These are phyloP conservation scores for Ditula angustiorana DNA, from an alignment of 2,888 invertebrate species.

Conservation along the genomic window DNA sequence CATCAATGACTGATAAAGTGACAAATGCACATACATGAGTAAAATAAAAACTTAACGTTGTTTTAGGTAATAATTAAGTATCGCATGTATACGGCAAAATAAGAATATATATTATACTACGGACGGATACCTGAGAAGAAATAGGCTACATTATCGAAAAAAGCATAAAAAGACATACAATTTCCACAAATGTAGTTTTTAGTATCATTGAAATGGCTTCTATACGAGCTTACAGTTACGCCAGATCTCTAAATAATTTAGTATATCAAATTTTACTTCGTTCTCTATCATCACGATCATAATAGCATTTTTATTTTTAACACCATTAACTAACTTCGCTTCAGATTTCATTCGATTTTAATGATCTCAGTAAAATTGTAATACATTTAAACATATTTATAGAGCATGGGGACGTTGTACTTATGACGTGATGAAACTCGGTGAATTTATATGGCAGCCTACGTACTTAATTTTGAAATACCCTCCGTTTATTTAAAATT, in stretches of 20 bases:
- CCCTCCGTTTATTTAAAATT: slow-evolving; percentile 32
- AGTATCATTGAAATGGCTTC: not conserved
- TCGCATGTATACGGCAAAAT: too few species aligned
- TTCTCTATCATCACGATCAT: slow-evolving; percentile 30
- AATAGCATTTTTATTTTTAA: slow-evolving; percentile 31
- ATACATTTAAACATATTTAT: slow-evolving; percentile 54
- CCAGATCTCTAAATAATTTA: slow-evolving; percentile 3
- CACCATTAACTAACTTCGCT: slow-evolving; percentile 34
- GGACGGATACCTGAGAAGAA: too few species aligned
- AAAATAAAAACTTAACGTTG: too few species aligned
- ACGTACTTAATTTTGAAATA: slow-evolving; percentile 38
- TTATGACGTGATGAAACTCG: slow-evolving; percentile 63
- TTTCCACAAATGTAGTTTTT: not conserved
- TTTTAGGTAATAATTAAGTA: too few species aligned
- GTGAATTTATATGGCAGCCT: slow-evolving; percentile 53
- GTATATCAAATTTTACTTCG: slow-evolving; percentile 29
- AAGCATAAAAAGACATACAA: not conserved
- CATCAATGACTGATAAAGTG: not conserved
- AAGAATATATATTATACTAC: too few species aligned
- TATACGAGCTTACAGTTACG: slow-evolving; percentile 9
- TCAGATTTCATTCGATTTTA: slow-evolving; percentile 57
- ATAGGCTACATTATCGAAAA: too few species aligned
- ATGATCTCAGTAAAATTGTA: slow-evolving; percentile 61
- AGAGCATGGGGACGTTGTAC: slow-evolving; percentile 56
- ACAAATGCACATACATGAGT: too few species aligned